These are phyloP conservation scores for Lordiphosa mommai DNA, from an alignment of 1,140 invertebrate species.

Conservation along the genomic window DNA sequence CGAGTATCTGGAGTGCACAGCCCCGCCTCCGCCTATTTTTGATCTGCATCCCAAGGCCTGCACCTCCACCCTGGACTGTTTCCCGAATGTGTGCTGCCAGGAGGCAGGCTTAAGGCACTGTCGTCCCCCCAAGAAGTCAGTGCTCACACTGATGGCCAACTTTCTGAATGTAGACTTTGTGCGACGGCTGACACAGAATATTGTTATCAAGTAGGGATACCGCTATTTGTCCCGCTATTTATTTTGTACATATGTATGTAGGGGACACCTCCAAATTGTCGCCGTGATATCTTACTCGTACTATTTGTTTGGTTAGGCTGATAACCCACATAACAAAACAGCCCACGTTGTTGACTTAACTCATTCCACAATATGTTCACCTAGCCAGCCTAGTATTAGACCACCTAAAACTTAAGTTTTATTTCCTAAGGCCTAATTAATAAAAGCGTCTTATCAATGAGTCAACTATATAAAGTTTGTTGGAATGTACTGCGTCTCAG, in stretches of 20 bases:
- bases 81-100: conserved; percentile 88
- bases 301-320: conserved; percentile 26
- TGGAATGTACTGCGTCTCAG: conserved; percentile 13
- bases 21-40: conserved; percentile 83
- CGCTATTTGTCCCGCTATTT: conserved; percentile 3
- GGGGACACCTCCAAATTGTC: conserved; percentile 16
- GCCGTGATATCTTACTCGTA: conserved; percentile 38
- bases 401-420: conserved; percentile 11
- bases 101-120: conserved; percentile 85
- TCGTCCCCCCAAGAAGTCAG: conserved; percentile 85
- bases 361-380: conserved; percentile 4
- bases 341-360: conserved; percentile 8
- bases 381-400: conserved; percentile 29
- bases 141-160: conserved; percentile 83
- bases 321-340: conserved; percentile 37
- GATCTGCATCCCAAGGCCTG: conserved; percentile 85
- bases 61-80: conserved; percentile 85
- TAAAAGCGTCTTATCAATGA: conserved; percentile 1
- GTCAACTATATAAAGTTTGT: background rate
- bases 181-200: conserved; percentile 72
- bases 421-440: conserved; percentile 22
- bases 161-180: conserved; percentile 80
- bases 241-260: conserved; percentile 7
- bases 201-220: conserved; percentile 70
- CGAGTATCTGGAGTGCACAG: conserved; percentile 86